Base-by-base conservation (phyloP, 92 coral and sea anemone species). In the Galaxea fascicularis region DNA sequence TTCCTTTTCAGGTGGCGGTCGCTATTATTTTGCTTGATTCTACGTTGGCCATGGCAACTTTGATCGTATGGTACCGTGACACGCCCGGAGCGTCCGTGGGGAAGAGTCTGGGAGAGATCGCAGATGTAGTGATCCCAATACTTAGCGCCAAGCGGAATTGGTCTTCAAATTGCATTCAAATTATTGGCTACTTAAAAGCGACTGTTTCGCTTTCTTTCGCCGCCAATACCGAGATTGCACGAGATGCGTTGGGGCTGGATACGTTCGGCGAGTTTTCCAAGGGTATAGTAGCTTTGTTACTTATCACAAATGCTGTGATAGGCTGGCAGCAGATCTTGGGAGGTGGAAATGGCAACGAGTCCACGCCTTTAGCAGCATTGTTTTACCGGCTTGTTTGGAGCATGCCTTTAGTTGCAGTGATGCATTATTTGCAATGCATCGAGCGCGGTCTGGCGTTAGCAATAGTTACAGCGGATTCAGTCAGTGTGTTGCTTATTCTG, bases 261-360 rank as follows among this genome's bases (percentile, higher is more conserved):
- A 39, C 71, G n/a, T 62, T 74, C 27, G 65, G 62, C n/a, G 78
- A 74, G 20, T 65, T 16, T 27, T 47, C 75, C 27, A 68, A 65
- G 47, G 91, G 88, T 54, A 10, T 65, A 41, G 26, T 88, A 10
- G 12, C 82, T 45, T 11, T 73, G 29, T 39, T 27, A 22, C 74
- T 82, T 45, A 66, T 65, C 31, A 22, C 59, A 60, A 59, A 31
- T 30, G 39, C 71, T 8, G 68, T 76, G 39, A 73, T 68, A 30
- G 91, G 88, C 77, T 88, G 88, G 88, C 22, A 60, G 4, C 88
- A 88, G 11, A 46, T 88, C 62, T 22, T 82, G 17, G 91, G 81
- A 45, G 88, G 88, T 0, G 88, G 88, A 22, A 88, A 76, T 46
- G 88, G 70, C 1, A 88, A 74, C 21, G 82, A 39, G 49, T 31